These are phyloP conservation scores for Hormaphis cornu DNA, from an alignment of 1,140 invertebrate genomes.

Conservation along the genomic window DNA sequence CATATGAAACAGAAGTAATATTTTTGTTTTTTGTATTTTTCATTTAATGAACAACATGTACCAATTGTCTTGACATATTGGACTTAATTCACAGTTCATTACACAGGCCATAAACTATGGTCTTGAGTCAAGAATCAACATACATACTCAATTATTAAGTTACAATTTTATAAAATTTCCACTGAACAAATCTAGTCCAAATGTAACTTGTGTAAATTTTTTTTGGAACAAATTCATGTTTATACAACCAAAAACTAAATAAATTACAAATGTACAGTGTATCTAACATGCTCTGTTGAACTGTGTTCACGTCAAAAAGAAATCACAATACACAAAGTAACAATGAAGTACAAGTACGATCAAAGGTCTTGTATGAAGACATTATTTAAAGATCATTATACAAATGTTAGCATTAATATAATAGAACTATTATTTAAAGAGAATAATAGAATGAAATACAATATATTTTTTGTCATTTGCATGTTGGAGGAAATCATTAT, in stretches of 20 bases:
- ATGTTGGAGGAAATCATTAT: constrained; percentile 6
- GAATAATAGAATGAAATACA: constrained; percentile 24
- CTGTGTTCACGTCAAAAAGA: neutral
- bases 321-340: constrained; percentile 17
- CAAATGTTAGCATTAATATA: constrained; percentile 13
- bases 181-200: neutral
- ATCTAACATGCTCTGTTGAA: neutral
- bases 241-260: neutral
- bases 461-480: constrained; percentile 13
- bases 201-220: neutral
- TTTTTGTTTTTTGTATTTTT: neutral
- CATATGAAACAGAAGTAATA: neutral
- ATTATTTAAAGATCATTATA: neutral
- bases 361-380: neutral
- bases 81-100: neutral
- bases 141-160: neutral
- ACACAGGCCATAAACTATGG: neutral
- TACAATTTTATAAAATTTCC: no score
- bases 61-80: neutral
- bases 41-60: neutral
- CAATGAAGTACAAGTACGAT: constrained; percentile 2
- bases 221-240: neutral
- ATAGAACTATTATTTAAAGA: constrained; percentile 11
- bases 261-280: neutral
- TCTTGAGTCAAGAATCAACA: neutral